Percentiles rank a stretch among this genome's conserved stretches.
Conservation (phyloP, 1,140 invertebrate genomes). For the Melipona quadrifasciata region DNA sequence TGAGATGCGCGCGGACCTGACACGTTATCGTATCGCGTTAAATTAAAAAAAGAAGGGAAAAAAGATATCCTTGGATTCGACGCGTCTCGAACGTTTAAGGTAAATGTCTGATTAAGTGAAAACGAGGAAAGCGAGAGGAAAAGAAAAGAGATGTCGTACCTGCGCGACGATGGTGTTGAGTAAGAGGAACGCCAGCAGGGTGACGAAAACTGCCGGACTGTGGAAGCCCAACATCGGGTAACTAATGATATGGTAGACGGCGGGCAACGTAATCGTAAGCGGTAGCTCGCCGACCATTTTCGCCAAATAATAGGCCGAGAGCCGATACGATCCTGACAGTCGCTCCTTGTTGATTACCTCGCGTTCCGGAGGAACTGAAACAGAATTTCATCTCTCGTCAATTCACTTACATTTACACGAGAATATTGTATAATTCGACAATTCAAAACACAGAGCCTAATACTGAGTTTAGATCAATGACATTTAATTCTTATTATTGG, state of each 20-base stretch:
- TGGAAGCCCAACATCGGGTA: conserved; percentile 89
- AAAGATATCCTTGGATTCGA: background rate
- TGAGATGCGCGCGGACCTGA: background rate
- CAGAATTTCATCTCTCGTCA: background rate
- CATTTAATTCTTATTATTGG: too few relatives aligned
- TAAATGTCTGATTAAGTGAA: background rate
- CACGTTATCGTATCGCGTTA: background rate
- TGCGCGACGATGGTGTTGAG: conserved; percentile 90
- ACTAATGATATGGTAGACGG: conserved; percentile 90
- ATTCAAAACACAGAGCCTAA: too few relatives aligned
- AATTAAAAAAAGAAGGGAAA: background rate
- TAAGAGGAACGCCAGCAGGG: conserved; percentile 88
- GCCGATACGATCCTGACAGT: conserved; percentile 89
- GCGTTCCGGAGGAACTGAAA: conserved; percentile 89
- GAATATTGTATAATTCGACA: background rate
- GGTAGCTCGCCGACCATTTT: conserved; percentile 93
- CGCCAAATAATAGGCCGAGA: conserved; percentile 93
- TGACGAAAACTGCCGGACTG: conserved; percentile 86
- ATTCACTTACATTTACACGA: background rate
- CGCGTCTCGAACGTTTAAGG: background rate
- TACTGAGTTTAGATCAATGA: too few relatives aligned
- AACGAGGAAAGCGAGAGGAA: background rate
- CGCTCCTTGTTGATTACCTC: conserved; percentile 93
- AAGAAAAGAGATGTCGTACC: conserved; percentile 75
- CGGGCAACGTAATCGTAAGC: conserved; percentile 89